Evolutionary conservation across 2,113 vertebrate species (phyloP).

Genomic region (Peromyscus leucopus): DNA sequence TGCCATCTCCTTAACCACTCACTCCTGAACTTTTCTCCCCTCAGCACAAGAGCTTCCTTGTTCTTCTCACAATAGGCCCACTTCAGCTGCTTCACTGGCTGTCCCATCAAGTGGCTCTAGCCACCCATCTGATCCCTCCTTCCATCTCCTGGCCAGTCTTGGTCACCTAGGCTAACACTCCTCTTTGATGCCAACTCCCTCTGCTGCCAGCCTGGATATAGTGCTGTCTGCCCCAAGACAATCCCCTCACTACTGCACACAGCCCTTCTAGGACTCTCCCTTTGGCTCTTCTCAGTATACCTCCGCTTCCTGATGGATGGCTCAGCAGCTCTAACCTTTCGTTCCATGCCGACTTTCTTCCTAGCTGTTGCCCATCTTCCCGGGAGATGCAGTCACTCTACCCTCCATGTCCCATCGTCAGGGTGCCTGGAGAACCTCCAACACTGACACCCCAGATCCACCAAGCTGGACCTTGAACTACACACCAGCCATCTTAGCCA

Average conservation of each 20-base stretch:
- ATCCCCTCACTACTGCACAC: background rate
- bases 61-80: background rate
- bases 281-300: background rate
- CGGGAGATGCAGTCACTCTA: background rate
- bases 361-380: too few species aligned
- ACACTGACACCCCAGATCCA: background rate
- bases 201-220: too few species aligned
- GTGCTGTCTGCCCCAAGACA: background rate
- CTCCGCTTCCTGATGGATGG: background rate
- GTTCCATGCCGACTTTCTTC: background rate
- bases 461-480: background rate
- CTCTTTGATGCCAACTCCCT: background rate
- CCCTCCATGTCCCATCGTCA: background rate
- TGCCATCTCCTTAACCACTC: background rate
- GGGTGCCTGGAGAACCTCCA: background rate
- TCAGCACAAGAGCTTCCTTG: background rate
- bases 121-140: background rate
- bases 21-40: background rate
- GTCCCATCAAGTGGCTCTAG: background rate
- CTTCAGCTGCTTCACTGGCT: background rate
- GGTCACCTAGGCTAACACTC: rapidly evolving
- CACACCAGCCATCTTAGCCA: background rate
- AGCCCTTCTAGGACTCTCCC: background rate
- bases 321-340: background rate
- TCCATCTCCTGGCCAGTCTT: background rate